Evolutionary conservation across 2,888 invertebrate genomes (phyloP).

Genomic region (Epinotia demarniana): DNA sequence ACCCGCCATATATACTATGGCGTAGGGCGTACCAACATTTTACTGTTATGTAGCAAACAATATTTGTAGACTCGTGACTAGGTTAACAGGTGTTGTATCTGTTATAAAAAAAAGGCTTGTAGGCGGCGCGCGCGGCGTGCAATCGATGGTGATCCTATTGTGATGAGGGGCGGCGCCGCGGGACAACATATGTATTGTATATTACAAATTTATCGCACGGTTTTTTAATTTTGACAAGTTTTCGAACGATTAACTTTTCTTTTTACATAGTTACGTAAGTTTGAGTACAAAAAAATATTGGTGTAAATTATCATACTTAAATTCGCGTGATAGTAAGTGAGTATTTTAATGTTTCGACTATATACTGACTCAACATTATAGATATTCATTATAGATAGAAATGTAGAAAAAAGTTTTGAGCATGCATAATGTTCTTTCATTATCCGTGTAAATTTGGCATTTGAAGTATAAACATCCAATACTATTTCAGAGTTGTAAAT

Average conservation of each 20-base stretch:
- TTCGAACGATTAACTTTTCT: background rate
- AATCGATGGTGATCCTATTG: slow-evolving; percentile 38
- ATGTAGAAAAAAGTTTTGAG: too few species aligned
- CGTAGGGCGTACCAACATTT: background rate
- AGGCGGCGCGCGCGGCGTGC: slow-evolving; percentile 30
- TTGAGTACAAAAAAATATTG: background rate
- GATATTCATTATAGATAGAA: too few species aligned
- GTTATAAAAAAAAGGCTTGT: background rate
- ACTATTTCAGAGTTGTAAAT: background rate
- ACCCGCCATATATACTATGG: too few species aligned
- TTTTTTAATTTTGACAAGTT: background rate
- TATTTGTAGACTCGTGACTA: background rate
- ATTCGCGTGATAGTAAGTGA: too few species aligned
- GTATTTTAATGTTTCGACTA: too few species aligned
- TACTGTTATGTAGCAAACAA: background rate
- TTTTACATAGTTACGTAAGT: background rate
- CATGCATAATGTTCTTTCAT: background rate
- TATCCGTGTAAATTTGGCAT: background rate
- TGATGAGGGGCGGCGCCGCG: slow-evolving; percentile 37
- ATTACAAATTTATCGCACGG: slow-evolving; percentile 13
- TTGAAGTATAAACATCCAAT: background rate
- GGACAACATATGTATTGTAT: slow-evolving; percentile 21
- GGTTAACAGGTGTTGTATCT: too few species aligned
- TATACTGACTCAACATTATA: too few species aligned
- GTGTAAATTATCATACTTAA: too few species aligned